phyloP scores from a whole-genome alignment of 2,797 vertebrate species.

The Clarias fuscus region DNA sequence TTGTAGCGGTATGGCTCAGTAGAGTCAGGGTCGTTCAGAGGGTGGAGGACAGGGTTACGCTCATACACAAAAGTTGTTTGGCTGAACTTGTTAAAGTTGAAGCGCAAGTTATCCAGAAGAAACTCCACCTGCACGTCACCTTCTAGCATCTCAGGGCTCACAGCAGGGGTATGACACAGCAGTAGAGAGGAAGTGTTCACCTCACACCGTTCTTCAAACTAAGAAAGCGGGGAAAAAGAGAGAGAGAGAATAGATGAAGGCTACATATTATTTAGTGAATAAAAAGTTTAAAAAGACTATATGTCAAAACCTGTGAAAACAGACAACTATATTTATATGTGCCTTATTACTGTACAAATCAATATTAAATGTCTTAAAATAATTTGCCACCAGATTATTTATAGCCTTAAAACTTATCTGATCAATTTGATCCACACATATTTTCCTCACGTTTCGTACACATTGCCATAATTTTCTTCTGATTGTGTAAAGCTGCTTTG shows the following conservation, averaged over 20 bases:
- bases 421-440: no score
- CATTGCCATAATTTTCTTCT: no score
- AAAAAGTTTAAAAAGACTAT: background rate
- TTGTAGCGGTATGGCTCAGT: constrained; percentile 89
- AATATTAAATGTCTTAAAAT: background rate
- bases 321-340: background rate
- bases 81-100: constrained; percentile 83
- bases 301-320: background rate
- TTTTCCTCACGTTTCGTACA: no score
- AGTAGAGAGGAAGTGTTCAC: constrained; percentile 88
- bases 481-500: no score
- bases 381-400: background rate
- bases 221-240: constrained; percentile 21
- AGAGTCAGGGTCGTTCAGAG: constrained; percentile 84
- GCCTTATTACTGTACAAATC: background rate
- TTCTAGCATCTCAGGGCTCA: constrained; percentile 70
- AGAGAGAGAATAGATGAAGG: background rate
- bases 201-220: constrained; percentile 85
- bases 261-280: background rate
- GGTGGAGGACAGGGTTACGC: constrained; percentile 81
- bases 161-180: constrained; percentile 85
- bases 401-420: background rate
- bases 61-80: constrained; percentile 84
- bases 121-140: constrained; percentile 83
- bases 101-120: constrained; percentile 88